These are phyloP conservation scores for Bombylius major DNA, from an alignment of 2,888 invertebrate species.

Conservation along the genomic window DNA sequence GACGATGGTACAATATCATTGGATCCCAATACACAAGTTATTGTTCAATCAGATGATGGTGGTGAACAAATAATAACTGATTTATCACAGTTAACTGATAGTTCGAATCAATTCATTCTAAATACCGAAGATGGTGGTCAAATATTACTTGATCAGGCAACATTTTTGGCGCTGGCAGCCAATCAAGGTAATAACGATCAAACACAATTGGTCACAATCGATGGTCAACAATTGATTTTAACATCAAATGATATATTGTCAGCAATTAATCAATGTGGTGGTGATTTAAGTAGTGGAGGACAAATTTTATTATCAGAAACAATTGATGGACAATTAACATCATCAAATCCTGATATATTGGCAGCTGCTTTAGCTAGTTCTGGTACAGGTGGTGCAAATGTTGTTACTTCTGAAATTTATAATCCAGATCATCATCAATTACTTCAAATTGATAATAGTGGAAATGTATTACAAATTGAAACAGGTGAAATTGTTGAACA, in stretches of 20 bases:
- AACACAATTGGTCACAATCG: slow-evolving; percentile 23
- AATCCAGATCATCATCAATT: slow-evolving; percentile 38
- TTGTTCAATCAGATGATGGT: not conserved
- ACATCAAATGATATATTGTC: slow-evolving; percentile 23
- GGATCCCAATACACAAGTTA: not conserved
- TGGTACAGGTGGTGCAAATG: too few relatives aligned
- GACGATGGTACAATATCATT: slow-evolving; percentile 3
- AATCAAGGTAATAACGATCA: slow-evolving; percentile 6
- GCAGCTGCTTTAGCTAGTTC: slow-evolving; percentile 59
- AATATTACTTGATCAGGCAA: slow-evolving; percentile 9
- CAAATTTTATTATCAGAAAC: not conserved
- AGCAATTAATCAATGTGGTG: slow-evolving; percentile 15
- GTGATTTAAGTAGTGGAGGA: slow-evolving; percentile 3
- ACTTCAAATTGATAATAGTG: slow-evolving; percentile 13
- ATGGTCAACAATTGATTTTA: slow-evolving; percentile 23
- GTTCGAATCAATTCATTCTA: slow-evolving; percentile 7
- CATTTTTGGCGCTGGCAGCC: slow-evolving; percentile 8
- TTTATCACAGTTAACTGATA: slow-evolving; percentile 3
- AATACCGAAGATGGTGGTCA: slow-evolving; percentile 10
- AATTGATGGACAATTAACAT: slow-evolving; percentile 4
- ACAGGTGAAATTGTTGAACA: slow-evolving; percentile 14
- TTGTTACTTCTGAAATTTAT: slow-evolving; percentile 47
- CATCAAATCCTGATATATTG: slow-evolving; percentile 54
- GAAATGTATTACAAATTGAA: slow-evolving; percentile 17
- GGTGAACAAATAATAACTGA: slow-evolving; percentile 2